Conservation (phyloP, 2,888 invertebrate genomes). For the Glyphotaelius pellucidus region DNA sequence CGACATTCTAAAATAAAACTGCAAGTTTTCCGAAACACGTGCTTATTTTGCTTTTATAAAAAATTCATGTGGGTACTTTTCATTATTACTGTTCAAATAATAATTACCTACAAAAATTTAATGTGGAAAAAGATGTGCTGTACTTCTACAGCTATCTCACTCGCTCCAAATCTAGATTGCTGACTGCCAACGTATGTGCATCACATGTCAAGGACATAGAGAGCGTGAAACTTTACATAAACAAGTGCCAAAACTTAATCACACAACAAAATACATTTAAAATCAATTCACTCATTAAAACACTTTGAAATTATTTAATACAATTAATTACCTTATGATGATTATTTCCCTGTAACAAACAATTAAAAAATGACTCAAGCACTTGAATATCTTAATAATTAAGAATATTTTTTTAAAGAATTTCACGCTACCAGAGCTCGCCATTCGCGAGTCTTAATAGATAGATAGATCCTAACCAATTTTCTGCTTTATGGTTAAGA, state of each 20-base stretch:
- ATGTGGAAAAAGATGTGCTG: background rate
- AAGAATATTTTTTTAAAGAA: too few relatives aligned
- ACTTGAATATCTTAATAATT: background rate
- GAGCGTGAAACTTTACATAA: background rate
- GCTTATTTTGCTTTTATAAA: too few relatives aligned
- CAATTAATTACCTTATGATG: background rate
- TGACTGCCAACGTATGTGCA: background rate
- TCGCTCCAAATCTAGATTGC: background rate
- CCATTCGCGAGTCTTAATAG: too few relatives aligned
- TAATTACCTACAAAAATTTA: background rate
- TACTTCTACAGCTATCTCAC: background rate
- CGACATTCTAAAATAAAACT: background rate
- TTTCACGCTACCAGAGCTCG: too few relatives aligned
- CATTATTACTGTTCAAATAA: too few relatives aligned
- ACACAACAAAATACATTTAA: background rate
- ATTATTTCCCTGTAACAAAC: background rate
- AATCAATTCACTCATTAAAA: background rate
- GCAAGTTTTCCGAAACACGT: too few relatives aligned
- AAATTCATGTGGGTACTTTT: too few relatives aligned
- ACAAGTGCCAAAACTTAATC: background rate
- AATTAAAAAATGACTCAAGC: background rate
- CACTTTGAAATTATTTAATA: background rate
- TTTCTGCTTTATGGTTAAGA: background rate
- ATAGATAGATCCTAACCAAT: background rate
- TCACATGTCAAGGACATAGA: background rate